A percentile compares a stretch with the other conserved stretches of the same genome.
These are phyloP conservation scores for Latrodectus geometricus DNA, from an alignment of 1,140 invertebrate species.

Conservation along the genomic window DNA sequence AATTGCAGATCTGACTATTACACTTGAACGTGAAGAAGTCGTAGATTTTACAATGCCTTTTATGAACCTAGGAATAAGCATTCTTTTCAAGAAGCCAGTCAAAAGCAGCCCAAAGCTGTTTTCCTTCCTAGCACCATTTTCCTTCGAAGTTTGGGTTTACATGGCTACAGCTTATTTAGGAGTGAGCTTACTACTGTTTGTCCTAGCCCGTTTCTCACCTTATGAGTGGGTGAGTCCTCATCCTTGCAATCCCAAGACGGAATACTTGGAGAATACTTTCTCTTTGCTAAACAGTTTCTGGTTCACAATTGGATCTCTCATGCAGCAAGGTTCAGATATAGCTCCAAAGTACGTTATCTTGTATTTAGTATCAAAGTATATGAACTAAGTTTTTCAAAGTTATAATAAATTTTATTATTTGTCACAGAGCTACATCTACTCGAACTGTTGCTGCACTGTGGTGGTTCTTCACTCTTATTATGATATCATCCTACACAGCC, in stretches of 20 bases:
- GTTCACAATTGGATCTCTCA: slow-evolving; percentile 92
- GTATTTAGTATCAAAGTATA: not conserved
- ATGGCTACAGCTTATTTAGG: slow-evolving; percentile 86
- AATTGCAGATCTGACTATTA: slow-evolving; percentile 73
- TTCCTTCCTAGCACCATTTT: slow-evolving; percentile 88
- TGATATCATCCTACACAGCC: slow-evolving; percentile 74
- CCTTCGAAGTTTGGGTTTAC: slow-evolving; percentile 86
- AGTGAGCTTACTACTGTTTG: slow-evolving; percentile 92
- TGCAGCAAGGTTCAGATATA: slow-evolving; percentile 93
- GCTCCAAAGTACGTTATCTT: slow-evolving; percentile 68
- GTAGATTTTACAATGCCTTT: slow-evolving; percentile 75
- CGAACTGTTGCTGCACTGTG: slow-evolving; percentile 80
- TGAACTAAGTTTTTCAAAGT: not conserved
- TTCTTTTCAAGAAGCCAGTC: slow-evolving; percentile 82
- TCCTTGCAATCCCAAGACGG: slow-evolving; percentile 76
- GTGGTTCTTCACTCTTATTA: slow-evolving; percentile 75
- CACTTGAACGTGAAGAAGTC: slow-evolving; percentile 70
- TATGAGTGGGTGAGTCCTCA: slow-evolving; percentile 85
- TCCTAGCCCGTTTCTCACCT: slow-evolving; percentile 86
- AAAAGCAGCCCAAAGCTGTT: slow-evolving; percentile 82
- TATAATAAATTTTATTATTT: not conserved
- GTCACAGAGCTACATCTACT: slow-evolving; percentile 85
- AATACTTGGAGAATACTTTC: slow-evolving; percentile 77
- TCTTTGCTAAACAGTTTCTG: slow-evolving; percentile 86
- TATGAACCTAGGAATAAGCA: slow-evolving; percentile 79